phyloP scores from a whole-genome alignment of 2,113 vertebrate genomes.

The Atherinomorus stipes region DNA sequence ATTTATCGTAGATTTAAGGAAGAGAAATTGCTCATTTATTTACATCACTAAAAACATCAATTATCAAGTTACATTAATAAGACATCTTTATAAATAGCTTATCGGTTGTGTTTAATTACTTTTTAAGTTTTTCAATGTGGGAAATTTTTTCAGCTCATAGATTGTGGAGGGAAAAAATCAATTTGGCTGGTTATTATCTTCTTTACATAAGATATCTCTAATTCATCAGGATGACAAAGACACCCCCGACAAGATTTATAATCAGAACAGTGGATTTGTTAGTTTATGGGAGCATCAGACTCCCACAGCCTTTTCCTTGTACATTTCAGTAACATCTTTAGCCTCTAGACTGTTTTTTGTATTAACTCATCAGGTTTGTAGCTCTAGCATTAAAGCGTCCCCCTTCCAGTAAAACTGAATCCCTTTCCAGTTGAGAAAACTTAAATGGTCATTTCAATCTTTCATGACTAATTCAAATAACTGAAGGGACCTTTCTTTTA shows the following conservation, averaged over 20 bases:
- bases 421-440: neutral
- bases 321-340: neutral
- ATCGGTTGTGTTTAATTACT: conserved; percentile 2
- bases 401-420: neutral
- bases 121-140: neutral
- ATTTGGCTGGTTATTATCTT: neutral
- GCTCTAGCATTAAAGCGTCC: neutral
- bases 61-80: neutral
- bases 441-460: neutral
- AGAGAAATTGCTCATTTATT: conserved; percentile 8
- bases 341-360: neutral
- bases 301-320: neutral
- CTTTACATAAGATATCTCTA: neutral
- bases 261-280: neutral
- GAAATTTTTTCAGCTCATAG: neutral
- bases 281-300: neutral
- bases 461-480: neutral
- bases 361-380: neutral
- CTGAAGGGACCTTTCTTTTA: neutral
- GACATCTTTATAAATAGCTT: conserved; percentile 9
- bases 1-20: conserved; percentile 10
- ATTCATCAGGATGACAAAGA: conserved; percentile 1
- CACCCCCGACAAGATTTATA: neutral
- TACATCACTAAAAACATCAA: neutral
- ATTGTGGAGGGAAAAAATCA: neutral